Evolutionary conservation across 23 tunicate genomes (phyloP), one percentile per base, ranked within the genome.

Genomic region (Styela plicata): DNA sequence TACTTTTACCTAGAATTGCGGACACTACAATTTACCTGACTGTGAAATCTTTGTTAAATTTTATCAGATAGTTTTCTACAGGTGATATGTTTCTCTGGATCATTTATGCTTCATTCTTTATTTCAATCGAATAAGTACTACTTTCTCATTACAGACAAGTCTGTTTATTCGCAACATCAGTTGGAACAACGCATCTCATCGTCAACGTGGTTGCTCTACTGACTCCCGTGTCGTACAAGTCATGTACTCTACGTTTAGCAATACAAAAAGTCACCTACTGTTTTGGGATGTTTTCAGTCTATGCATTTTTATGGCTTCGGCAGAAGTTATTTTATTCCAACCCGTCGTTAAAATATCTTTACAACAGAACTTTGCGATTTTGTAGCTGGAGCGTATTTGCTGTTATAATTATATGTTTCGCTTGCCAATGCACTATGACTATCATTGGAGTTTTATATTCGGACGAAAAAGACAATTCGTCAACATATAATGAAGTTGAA

Each of bases 281-380:
- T 21, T 24, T 57, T 18, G 74, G 80, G 31, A 89, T 89, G 29
- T 87, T 89, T 24, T 33, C 74, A 1, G 94, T 87, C 19, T 89
- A 89, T 44, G 78, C 69, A n/a, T 89, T 89, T 36, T 44, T 84
- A 81, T 89, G 94, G 94, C 65, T 89, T 53, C 85, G 94, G 16
- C 94, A 89, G 80, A 64, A 87, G 7, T 36, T 89, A 70, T 89
- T 89, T 80, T 89, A 89, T 67, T 83, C 63, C 66, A 86, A 83
- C 34, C 74, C 94, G 0, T 84, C 94, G 19, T 36, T 89, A 1
- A 74, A 82, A 1, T 68, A 84, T 80, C 70, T 89, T 26, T 78
- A 78, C 83, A 63, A 66, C 36, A 89, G 79, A n/a, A 73, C 62
- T 31, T 63, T 57, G 33, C 83, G 75, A 2, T 24, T 74, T 1